phyloP scores from a whole-genome alignment of 2,113 vertebrate species.

The Montifringilla adamsi region DNA sequence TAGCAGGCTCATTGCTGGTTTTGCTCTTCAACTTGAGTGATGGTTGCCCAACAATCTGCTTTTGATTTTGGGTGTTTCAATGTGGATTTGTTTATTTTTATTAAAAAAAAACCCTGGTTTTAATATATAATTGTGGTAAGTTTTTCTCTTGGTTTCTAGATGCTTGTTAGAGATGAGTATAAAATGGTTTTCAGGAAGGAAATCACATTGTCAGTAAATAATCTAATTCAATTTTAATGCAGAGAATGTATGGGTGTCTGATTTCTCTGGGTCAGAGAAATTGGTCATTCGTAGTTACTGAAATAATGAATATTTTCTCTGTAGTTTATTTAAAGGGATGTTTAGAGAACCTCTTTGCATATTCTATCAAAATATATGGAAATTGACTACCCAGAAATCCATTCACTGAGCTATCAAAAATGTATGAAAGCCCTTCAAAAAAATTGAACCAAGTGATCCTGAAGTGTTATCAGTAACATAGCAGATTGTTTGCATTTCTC shows the following conservation, averaged over 20 bases:
- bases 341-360: slow-evolving; percentile 29
- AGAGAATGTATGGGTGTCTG: neutral
- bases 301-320: slow-evolving; percentile 16
- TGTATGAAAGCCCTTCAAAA: neutral
- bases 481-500: neutral
- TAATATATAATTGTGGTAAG: neutral
- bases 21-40: neutral
- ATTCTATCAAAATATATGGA: slow-evolving; percentile 14
- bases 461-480: neutral
- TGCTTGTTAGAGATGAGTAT: neutral
- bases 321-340: slow-evolving; percentile 18
- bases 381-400: slow-evolving; percentile 1
- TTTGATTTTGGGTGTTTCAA: neutral
- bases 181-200: slow-evolving; percentile 5
- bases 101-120: neutral
- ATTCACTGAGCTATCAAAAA: slow-evolving; percentile 19
- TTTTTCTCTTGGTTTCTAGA: neutral
- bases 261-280: slow-evolving; percentile 15
- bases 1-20: neutral
- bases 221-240: slow-evolving; percentile 11
- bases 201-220: neutral
- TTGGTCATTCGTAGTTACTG: neutral
- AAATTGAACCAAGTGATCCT: neutral
- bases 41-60: neutral
- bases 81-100: neutral